Base-by-base conservation (phyloP, 2,113 vertebrate genomes). In the Clinocottus analis region DNA sequence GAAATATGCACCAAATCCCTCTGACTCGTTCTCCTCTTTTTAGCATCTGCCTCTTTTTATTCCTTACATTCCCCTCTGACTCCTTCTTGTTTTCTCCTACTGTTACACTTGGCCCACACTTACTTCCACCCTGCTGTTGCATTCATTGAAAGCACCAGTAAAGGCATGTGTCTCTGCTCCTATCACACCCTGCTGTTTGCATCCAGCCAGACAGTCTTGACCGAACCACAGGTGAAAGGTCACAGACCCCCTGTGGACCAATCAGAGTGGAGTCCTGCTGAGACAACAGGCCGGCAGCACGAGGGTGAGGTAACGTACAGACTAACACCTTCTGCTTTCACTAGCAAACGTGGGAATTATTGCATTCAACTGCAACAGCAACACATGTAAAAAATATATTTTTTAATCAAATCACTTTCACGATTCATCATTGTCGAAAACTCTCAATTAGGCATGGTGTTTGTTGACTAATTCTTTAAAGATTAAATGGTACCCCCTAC, bases 171-270 rank as follows among this genome's bases (percentile, higher is more conserved):
- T 56, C 49, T 67, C 58, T 10, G 62, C 60, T 37, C 5, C 31
- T 16, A 33, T 56, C 35, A 49, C 49, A 49, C 33, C 62, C 29
- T 64, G 67, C 79, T 82, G 58, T 51, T 71, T 55, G 21, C 3
- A 9, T 79, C 56, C 65, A 80, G 62, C 64, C 8, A 25, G 65
- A 58, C n/a, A 45, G 37, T 21, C 10, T 49, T 79, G 27, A 79
- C 59, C 68, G 25, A 47, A 17, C 73, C 11, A 1, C 68, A 77
- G 83, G 76, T 83, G 59, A 77, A 88, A 91, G 84, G 79, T 90
- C 77, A 81, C 51, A 45, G 39, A 51, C 56, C 35, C 75, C 59
- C 79, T 17, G 1, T 58, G 53, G 83, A 70, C 62, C 45, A 76
- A 69, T 83, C 72, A 85, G 66, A 75, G 49, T 21, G 35, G 75